Percentiles rank a stretch among this genome's conserved stretches.
Evolutionary conservation across 1,140 invertebrate species (phyloP).

Genomic region (Hylyphantes graminicola): DNA sequence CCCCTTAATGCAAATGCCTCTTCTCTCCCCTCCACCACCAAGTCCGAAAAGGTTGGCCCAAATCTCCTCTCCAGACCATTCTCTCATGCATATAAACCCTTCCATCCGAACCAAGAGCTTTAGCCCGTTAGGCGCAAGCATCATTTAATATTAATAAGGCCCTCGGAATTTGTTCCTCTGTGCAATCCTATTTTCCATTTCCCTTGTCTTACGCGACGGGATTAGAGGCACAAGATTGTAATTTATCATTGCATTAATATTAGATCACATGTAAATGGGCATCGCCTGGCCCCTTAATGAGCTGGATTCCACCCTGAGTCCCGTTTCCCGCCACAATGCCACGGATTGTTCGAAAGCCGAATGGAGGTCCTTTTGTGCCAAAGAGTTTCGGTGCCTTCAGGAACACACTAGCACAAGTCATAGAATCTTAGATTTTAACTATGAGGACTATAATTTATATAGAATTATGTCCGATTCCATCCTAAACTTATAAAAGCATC

Average conservation of each 20-base stretch:
- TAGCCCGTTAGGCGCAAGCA: conserved; percentile 13
- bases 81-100: conserved; percentile 30
- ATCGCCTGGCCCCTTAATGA: conserved; percentile 38
- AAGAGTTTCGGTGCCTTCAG: no score
- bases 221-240: conserved; percentile 57
- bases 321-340: conserved; percentile 29
- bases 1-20: not conserved
- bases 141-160: conserved; percentile 61
- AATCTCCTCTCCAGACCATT: conserved; percentile 5
- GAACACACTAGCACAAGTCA: no score
- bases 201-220: conserved; percentile 48
- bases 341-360: not conserved
- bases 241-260: conserved; percentile 61
- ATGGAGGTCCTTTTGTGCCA: conserved; percentile 26
- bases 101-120: conserved; percentile 35
- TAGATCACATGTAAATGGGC: conserved; percentile 61
- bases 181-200: conserved; percentile 57
- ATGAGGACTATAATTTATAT: no score
- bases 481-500: no score
- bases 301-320: conserved; percentile 34
- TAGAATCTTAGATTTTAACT: no score
- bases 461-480: no score
- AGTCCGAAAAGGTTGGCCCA: no score
- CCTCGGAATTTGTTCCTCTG: conserved; percentile 38
- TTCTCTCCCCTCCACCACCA: not conserved